Base-by-base conservation (phyloP, 2,888 invertebrate species). In the Cylloceria caligata region DNA sequence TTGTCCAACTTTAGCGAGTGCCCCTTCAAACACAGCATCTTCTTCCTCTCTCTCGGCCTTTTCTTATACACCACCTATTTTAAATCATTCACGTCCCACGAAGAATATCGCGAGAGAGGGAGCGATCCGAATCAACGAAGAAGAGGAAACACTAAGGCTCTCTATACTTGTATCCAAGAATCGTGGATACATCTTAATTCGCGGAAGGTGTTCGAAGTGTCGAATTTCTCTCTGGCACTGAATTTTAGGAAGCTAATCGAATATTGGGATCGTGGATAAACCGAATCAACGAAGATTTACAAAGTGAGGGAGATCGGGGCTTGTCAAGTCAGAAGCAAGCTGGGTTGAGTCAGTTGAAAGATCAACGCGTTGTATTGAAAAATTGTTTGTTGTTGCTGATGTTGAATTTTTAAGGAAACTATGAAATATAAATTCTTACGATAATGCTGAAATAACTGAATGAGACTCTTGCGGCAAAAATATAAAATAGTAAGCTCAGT, bases 11-110 rank as follows among this genome's bases (percentile, higher is more conserved):
- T 72, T 60, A 76, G 65, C 67, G 69, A 67, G 65, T 55, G 65
- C 65, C 73, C 62, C 77, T 49, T 80, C 73, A 73, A 75, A 74
- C 64, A 55, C 69, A 68, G 60, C 68, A 60, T 60, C 68, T 64
- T 27, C 27, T 27, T 5, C 72, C 65, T 27, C 72, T 73, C 49
- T 62, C 57, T 74, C 49, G n/a, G 47, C 45, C 24, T 19, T 73
- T 13, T 64, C 21, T 71, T 45, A 42, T 67, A 73, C 42, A 34
- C 67, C 71, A 52, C 57, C 74, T 57, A 42, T 79, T 79, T 79
- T 68, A 82, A 82, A 82, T 79, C 67, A 82, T 75, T 74, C 82
- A 64, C 55, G 67, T 75, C 79, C 82, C 75, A 36, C 79, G 82
- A 79, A 79, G 34, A 55, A 57, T 67, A 45, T 24, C 52, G 47